Percentiles rank a stretch among this genome's conserved stretches.
These are phyloP conservation scores for Sussaba pulchella DNA, from an alignment of 2,888 invertebrate species.

Conservation along the genomic window DNA sequence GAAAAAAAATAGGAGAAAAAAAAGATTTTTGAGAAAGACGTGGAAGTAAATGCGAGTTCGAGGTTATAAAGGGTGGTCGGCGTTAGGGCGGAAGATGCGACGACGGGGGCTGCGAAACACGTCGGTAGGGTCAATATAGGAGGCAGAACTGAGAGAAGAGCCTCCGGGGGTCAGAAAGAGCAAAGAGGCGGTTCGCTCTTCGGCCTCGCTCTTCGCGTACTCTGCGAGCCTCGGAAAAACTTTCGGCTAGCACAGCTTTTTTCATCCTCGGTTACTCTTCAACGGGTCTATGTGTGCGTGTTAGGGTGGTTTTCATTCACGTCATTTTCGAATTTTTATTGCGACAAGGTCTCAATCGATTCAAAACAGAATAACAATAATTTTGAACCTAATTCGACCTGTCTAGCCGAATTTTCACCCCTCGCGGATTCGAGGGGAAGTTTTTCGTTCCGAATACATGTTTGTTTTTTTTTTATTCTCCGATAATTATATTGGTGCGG, in stretches of 20 bases:
- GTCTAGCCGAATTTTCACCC: too few relatives aligned
- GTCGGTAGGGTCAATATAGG: slow-evolving; percentile 75
- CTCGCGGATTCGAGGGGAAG: too few relatives aligned
- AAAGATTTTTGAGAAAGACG: neutral
- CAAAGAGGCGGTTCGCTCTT: slow-evolving; percentile 71
- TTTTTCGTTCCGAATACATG: too few relatives aligned
- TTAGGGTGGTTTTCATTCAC: too few relatives aligned
- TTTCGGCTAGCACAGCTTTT: neutral
- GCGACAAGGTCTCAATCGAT: too few relatives aligned
- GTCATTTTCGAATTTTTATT: too few relatives aligned
- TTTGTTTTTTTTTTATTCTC: too few relatives aligned
- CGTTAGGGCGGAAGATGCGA: slow-evolving; percentile 8
- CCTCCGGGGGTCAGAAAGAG: slow-evolving; percentile 76
- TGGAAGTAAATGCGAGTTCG: slow-evolving; percentile 44
- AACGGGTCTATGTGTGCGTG: neutral
- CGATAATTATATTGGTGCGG: too few relatives aligned
- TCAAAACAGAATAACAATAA: too few relatives aligned
- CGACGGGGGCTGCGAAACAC: slow-evolving; percentile 43
- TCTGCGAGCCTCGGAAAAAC: slow-evolving; percentile 20
- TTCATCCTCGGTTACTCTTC: slow-evolving; percentile 1
- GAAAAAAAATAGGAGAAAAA: slow-evolving; percentile 8
- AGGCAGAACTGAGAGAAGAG: slow-evolving; percentile 66
- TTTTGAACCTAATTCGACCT: too few relatives aligned
- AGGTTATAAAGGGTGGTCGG: slow-evolving; percentile 56
- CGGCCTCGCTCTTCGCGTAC: slow-evolving; percentile 29